Evolutionary conservation across 2,113 vertebrate genomes (phyloP), one percentile per base, ranked within the genome.

Genomic region (Pongo pygmaeus): DNA sequence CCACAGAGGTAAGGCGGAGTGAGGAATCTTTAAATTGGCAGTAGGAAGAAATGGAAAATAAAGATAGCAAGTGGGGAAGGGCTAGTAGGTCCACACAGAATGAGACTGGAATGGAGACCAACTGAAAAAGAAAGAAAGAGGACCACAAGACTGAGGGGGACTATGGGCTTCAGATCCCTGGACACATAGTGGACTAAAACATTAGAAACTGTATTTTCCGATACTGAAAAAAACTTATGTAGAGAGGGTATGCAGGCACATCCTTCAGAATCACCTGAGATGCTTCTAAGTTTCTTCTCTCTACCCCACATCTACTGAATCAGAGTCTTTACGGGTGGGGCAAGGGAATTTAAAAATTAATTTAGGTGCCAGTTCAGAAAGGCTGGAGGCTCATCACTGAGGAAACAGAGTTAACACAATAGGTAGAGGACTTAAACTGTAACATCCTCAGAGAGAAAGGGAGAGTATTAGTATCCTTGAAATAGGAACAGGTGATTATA

Each of bases 311-410:
- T 64, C 35, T 61, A 86, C 67, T 38, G 18, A 55, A 32, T 59
- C 52, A 46, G 59, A 94, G 48, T 72, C 16, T 95, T 59, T 77
- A 13, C 30, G 52, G 13, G 14, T 70, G 38, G 52, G 14, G 43
- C 72, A 94, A 90, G 50, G 84, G 35, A 80, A 89, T 70, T 94
- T 92, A 78, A 93, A 96, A 80, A 72, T 35, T 90, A 89, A 89
- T 69, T 72, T 50, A 81, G 61, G 48, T 89, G 46, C 52, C 70
- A 84, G 20, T 27, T 64, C 38, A 84, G 59, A 91, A 93, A 91
- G 50, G 50, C 22, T 75, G 2, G 38, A 74, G 40, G n/a, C 32
- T 80, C 46, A 93, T 87, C n/a, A 8, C 43, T 95, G 46, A 91
- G 13, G 46, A 80, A 94, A 61, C 43, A 90, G 50, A 85, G 25